Percentiles rank a stretch among this genome's conserved stretches.
Evolutionary conservation across 1,140 invertebrate genomes (phyloP).

Genomic region (Drosophila triauraria): DNA sequence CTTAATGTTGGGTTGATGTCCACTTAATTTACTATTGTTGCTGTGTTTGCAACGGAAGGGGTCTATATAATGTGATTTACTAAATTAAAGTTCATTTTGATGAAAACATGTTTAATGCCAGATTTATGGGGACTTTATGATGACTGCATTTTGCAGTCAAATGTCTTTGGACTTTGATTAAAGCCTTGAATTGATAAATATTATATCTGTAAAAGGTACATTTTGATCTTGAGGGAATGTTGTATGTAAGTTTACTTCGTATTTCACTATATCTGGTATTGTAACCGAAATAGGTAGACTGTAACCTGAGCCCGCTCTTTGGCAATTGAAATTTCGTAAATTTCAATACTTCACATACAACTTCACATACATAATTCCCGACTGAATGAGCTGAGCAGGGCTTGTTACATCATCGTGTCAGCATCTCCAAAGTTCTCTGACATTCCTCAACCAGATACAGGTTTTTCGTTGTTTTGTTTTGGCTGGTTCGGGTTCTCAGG

Average conservation of each 20-base stretch:
- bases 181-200: not conserved
- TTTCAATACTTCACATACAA: constrained; percentile 2
- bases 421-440: constrained; percentile 31
- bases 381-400: not conserved
- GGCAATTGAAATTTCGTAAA: not conserved
- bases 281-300: no score
- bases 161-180: not conserved
- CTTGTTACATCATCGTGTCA: constrained; percentile 44
- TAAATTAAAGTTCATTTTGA: constrained; percentile 9
- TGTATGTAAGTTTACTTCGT: not conserved
- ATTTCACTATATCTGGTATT: not conserved
- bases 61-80: constrained; percentile 7
- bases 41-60: not conserved
- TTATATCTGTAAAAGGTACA: not conserved
- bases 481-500: constrained; percentile 15
- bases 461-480: constrained; percentile 18
- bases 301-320: not conserved
- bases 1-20: constrained; percentile 10
- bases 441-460: constrained; percentile 29
- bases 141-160: not conserved
- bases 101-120: not conserved
- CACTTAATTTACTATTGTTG: constrained; percentile 7
- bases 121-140: constrained; percentile 2
- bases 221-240: not conserved
- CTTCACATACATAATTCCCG: constrained; percentile 9